Evolutionary conservation across 2,797 vertebrate genomes (phyloP), one percentile per base, ranked within the genome.

Genomic region (Hippoglossus hippoglossus): DNA sequence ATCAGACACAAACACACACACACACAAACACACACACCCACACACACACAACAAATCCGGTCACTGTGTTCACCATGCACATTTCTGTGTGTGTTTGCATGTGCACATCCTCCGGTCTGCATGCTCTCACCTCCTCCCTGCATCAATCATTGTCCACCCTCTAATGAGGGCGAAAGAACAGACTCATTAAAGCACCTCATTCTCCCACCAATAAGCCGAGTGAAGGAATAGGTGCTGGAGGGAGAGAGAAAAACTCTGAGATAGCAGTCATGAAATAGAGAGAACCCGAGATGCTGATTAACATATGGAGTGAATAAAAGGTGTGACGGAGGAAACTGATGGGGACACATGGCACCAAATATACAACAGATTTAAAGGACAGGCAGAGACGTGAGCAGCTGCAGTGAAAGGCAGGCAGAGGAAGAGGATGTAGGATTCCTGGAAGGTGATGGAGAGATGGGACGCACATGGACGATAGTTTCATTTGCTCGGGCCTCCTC

Each of bases 81-180:
- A 21, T 63, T 64, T 47, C 54, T 69, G 63, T 34, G 53, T 63
- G 60, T 75, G 53, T 81, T 56, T 73, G 47, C 51, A 57, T 77
- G 73, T 55, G 54, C 46, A 36, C 70, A 59, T 80, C 67, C 49
- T 41, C 70, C 34, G 21, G 62, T 67, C 64, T 71, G 53, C 67
- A 57, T 57, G 52, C 63, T 66, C 73, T 64, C 77, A 62, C 70
- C 67, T 79, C 61, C 61, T 79, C 47, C 76, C 59, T 39, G 34
- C 84, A 89, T 93, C 91, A 82, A 85, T 93, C 89, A 87, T 59
- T 88, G 85, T 90, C 89, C 88, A 81, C 83, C 80, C 71, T 80
- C 83, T 87, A 89, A 91, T 89, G 91, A 91, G 79, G 82, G 74
- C 70, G 44, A 82, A 75, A 87, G 76, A 88, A 89, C 84, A 88